A percentile compares a stretch with the other conserved stretches of the same genome.
Conservation (phyloP, 2,888 invertebrate species). For the Sisyra terminalis region DNA sequence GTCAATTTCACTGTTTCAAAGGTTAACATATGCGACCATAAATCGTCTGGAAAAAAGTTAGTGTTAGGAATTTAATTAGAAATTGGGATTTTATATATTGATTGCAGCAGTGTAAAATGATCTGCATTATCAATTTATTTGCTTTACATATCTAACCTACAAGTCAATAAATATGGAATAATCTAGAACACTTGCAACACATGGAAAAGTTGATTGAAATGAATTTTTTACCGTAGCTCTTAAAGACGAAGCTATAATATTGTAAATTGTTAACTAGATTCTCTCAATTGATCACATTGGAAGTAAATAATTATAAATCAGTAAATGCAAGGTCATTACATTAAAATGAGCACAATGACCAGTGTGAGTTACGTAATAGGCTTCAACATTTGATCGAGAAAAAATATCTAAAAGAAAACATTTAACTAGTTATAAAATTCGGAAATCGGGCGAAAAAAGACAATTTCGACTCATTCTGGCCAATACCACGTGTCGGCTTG, state of each 20-base stretch:
- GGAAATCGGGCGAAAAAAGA: background rate
- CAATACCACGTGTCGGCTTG: conserved; percentile 8
- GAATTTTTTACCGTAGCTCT: too few species aligned
- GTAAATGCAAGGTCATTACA: background rate
- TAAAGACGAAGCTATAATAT: too few species aligned
- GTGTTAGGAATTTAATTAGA: background rate
- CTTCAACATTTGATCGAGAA: background rate
- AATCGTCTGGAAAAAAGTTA: too few species aligned
- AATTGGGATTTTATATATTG: background rate
- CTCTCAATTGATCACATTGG: background rate
- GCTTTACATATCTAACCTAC: background rate
- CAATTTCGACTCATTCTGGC: background rate
- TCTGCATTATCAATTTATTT: background rate
- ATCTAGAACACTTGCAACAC: background rate
- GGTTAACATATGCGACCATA: too few species aligned
- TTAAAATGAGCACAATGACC: background rate
- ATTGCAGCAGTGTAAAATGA: background rate
- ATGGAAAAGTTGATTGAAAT: background rate
- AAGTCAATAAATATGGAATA: conserved; percentile 2
- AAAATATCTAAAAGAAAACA: background rate
- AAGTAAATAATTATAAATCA: background rate
- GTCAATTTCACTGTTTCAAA: too few species aligned
- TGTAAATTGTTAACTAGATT: too few species aligned
- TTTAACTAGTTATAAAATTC: background rate
- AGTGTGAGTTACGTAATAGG: background rate